phyloP scores from a whole-genome alignment of 1,140 invertebrate genomes.

The Paramacrobiotus metropolitanus region DNA sequence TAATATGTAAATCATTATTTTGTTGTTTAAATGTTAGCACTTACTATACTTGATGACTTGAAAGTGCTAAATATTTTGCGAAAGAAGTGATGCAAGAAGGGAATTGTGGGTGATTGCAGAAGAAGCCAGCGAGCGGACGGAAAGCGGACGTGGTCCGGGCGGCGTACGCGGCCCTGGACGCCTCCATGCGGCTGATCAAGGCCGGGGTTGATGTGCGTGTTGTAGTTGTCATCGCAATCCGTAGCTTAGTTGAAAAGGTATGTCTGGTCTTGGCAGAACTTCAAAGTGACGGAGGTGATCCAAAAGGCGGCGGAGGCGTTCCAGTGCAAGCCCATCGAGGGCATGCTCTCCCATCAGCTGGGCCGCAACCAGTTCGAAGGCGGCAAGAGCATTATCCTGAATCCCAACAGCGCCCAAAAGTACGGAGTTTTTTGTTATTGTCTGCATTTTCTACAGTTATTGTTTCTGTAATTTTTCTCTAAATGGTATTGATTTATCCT shows the following conservation, averaged over 20 bases:
- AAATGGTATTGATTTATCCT: background rate
- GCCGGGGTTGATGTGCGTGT: slow-evolving; percentile 53
- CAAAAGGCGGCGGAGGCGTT: slow-evolving; percentile 73
- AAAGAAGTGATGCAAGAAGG: no score
- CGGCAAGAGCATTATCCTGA: slow-evolving; percentile 94
- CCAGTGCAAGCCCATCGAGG: slow-evolving; percentile 91
- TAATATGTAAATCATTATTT: no score
- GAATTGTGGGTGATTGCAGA: slow-evolving; percentile 15
- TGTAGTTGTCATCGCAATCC: background rate
- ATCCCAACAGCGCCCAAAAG: slow-evolving; percentile 77
- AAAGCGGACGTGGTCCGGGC: slow-evolving; percentile 85
- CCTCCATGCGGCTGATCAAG: slow-evolving; percentile 68
- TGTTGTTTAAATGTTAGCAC: no score
- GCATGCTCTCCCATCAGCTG: slow-evolving; percentile 92
- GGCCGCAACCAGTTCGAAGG: slow-evolving; percentile 70
- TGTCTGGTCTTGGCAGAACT: slow-evolving; percentile 47
- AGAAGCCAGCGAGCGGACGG: slow-evolving; percentile 39
- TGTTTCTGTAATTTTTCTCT: no score
- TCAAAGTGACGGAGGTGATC: slow-evolving; percentile 69
- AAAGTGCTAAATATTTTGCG: no score
- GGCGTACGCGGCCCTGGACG: slow-evolving; percentile 78
- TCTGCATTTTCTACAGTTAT: background rate
- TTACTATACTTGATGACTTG: no score
- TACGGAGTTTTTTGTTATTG: slow-evolving; percentile 11
- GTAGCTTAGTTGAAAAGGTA: no score